These are phyloP conservation scores for Nezara viridula DNA, from an alignment of 2,888 invertebrate genomes.

Conservation along the genomic window DNA sequence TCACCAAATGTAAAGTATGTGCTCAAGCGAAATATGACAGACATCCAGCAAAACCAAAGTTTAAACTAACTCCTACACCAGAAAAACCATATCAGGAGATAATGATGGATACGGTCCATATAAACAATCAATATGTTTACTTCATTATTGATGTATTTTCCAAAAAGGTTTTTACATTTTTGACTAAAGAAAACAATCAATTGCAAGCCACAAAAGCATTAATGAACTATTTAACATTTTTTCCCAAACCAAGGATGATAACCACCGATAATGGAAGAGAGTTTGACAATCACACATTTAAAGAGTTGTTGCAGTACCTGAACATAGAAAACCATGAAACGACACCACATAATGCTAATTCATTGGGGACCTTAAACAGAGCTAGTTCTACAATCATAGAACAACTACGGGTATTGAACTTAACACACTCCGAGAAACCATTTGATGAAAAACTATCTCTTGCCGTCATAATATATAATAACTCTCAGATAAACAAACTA, in stretches of 20 bases:
- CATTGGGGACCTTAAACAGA: background rate
- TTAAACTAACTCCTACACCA: background rate
- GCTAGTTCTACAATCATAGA: background rate
- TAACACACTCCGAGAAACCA: too few relatives aligned
- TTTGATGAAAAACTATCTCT: too few relatives aligned
- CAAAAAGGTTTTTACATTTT: too few relatives aligned
- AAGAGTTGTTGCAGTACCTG: background rate
- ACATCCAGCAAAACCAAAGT: background rate
- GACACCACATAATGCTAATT: background rate
- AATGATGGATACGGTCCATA: too few relatives aligned
- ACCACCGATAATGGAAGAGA: background rate
- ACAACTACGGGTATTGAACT: background rate
- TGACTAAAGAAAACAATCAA: too few relatives aligned
- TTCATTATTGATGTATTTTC: too few relatives aligned
- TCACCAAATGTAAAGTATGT: background rate
- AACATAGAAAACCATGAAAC: background rate
- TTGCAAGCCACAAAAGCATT: too few relatives aligned
- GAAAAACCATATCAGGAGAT: background rate
- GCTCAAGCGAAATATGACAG: background rate
- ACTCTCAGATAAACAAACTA: too few relatives aligned
- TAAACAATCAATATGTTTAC: too few relatives aligned
- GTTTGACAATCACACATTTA: background rate
- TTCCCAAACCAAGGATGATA: background rate
- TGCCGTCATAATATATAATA: too few relatives aligned
- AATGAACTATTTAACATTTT: too few relatives aligned